These are phyloP conservation scores for Tupaia tana DNA, from an alignment of 2,113 vertebrate species.

Conservation along the genomic window DNA sequence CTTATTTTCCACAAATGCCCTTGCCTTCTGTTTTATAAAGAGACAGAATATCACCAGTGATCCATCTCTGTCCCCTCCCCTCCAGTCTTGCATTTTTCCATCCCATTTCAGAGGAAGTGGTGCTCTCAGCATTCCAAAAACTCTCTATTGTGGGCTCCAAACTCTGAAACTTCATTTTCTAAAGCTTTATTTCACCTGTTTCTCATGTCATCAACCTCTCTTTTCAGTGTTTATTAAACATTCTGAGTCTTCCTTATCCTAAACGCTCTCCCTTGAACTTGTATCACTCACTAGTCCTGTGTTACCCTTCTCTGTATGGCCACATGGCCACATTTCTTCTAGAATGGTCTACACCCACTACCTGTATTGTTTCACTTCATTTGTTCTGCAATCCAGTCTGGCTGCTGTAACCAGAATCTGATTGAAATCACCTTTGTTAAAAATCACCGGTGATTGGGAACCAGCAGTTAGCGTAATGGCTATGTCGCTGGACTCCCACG, in stretches of 20 bases:
- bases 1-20: neutral
- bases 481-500: no score
- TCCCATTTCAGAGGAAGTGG: neutral
- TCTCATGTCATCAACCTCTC: neutral
- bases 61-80: neutral
- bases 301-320: neutral
- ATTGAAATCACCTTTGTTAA: constrained; percentile 25
- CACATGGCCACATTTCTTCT: neutral
- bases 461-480: no score
- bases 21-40: neutral
- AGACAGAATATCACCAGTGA: neutral
- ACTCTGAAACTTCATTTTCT: neutral
- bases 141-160: neutral
- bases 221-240: neutral
- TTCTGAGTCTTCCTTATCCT: neutral
- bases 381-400: neutral
- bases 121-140: neutral
- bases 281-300: neutral
- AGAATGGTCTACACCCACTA: neutral
- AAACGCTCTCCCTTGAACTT: neutral
- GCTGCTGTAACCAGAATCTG: neutral
- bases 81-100: neutral
- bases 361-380: neutral
- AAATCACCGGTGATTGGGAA: neutral
- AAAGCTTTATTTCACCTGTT: neutral